Percentiles rank a stretch among this genome's conserved stretches.
Evolutionary conservation across 2,113 vertebrate genomes (phyloP).

Genomic region (Eretmochelys imbricata): DNA sequence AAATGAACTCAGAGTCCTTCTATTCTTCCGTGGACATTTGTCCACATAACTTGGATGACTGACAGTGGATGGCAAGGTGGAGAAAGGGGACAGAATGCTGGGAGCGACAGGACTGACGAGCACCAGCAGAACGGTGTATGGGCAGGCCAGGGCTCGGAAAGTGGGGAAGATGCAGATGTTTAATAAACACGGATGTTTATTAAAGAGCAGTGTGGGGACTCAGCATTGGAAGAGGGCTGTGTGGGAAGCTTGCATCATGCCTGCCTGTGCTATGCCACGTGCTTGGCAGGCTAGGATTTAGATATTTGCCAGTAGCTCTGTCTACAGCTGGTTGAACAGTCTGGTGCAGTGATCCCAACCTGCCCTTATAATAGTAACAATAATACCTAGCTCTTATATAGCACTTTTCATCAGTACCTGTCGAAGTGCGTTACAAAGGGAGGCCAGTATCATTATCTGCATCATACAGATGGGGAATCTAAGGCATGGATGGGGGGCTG

Average conservation of each 20-base stretch:
- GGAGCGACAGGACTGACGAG: background rate
- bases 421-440: background rate
- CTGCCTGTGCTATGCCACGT: background rate
- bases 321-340: background rate
- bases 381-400: too few species aligned
- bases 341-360: background rate
- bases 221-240: background rate
- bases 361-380: background rate
- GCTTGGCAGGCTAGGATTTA: background rate
- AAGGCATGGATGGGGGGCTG: background rate
- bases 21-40: background rate
- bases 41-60: conserved; percentile 11
- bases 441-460: background rate
- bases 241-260: background rate
- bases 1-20: conserved; percentile 3
- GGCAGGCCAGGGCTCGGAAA: background rate
- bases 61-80: background rate
- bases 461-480: background rate
- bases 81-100: background rate
- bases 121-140: too few species aligned
- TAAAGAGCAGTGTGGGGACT: background rate
- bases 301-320: background rate
- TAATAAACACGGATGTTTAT: background rate
- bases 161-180: background rate
- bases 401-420: background rate